These are phyloP conservation scores for Zosterops hypoxanthus DNA, from an alignment of 2,113 vertebrate genomes.

Conservation along the genomic window DNA sequence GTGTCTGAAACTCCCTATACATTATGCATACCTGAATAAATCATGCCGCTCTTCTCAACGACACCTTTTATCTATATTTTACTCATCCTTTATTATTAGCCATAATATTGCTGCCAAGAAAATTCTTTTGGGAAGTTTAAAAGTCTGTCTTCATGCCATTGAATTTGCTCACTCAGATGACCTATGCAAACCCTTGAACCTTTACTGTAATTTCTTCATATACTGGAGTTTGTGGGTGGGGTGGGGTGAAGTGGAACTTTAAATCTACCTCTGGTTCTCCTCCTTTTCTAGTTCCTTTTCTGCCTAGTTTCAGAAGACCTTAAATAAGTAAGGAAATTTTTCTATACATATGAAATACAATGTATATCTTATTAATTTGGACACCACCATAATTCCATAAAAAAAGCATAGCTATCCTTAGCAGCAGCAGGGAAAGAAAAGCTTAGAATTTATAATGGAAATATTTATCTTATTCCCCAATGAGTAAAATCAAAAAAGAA, in stretches of 20 bases:
- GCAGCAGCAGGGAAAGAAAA: background rate
- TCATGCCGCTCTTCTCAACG: background rate
- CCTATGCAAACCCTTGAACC: background rate
- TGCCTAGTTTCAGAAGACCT: background rate
- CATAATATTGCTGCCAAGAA: background rate
- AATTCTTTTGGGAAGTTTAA: background rate
- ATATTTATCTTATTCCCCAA: background rate
- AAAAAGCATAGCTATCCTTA: background rate
- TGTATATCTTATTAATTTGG: background rate
- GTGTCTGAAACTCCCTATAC: background rate
- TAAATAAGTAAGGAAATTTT: background rate
- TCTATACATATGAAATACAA: background rate
- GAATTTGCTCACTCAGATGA: background rate
- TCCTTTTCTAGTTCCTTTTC: background rate
- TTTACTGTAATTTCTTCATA: background rate
- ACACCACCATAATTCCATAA: background rate
- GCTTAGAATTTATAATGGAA: background rate
- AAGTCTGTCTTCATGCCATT: background rate
- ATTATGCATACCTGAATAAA: conserved; percentile 27
- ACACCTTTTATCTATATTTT: conserved; percentile 10
- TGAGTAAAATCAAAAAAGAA: background rate
- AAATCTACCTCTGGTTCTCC: background rate
- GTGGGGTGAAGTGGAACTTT: background rate
- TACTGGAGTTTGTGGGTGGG: background rate
- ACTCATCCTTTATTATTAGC: background rate